Percentiles rank a stretch among this genome's conserved stretches.
Evolutionary conservation across 1,140 invertebrate genomes (phyloP).

Genomic region (Galleria mellonella): DNA sequence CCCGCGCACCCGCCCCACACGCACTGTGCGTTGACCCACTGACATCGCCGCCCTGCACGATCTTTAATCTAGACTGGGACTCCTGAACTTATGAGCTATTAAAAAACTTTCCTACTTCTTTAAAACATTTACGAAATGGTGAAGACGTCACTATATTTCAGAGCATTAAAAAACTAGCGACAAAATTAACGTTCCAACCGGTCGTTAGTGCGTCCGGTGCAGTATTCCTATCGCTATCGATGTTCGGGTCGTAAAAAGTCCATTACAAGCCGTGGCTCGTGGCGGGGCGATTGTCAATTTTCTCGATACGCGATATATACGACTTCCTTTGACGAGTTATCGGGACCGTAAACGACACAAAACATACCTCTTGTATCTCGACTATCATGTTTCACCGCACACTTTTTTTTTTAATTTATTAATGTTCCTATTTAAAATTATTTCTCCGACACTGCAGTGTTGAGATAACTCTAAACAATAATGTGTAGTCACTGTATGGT

Average conservation of each 20-base stretch:
- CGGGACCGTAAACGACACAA: background rate
- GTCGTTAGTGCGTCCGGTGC: constrained; percentile 15
- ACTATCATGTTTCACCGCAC: constrained; percentile 58
- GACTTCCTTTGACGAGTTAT: constrained; percentile 7
- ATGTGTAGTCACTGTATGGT: no score
- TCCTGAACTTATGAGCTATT: constrained; percentile 6
- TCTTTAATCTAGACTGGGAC: constrained; percentile 57
- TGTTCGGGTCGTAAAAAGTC: constrained; percentile 13
- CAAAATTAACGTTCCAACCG: background rate
- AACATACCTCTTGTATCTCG: constrained; percentile 66
- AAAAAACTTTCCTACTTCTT: constrained; percentile 9
- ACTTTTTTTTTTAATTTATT: constrained; percentile 11
- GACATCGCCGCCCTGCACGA: constrained; percentile 56
- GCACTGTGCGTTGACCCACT: constrained; percentile 70
- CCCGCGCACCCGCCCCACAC: constrained; percentile 44
- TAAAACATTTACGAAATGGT: no score
- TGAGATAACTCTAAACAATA: background rate
- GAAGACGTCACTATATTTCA: background rate
- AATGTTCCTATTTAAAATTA: background rate
- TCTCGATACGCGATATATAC: background rate
- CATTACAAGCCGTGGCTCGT: constrained; percentile 8
- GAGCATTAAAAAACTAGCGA: background rate
- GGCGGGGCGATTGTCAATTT: background rate
- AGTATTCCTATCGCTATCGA: constrained; percentile 11
- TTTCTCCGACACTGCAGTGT: constrained; percentile 27